Evolutionary conservation across 53 echinoderm and acorn worm species (phyloP).

Genomic region (Henricia sp.): DNA sequence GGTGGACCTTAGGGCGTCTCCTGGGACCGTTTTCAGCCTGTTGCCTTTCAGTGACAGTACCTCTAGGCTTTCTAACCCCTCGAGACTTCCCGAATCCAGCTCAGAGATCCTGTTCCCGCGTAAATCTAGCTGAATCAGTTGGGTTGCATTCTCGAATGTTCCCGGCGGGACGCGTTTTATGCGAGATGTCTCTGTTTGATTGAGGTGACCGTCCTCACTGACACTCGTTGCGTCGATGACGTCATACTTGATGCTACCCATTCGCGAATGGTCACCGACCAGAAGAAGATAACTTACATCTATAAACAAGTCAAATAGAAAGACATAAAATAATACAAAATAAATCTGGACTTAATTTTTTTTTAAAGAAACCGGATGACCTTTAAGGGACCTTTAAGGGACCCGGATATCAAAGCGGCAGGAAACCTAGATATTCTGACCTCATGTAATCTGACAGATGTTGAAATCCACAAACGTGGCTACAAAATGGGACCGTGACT

Average conservation of each 20-base stretch:
- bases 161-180: constrained; percentile 48
- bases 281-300: constrained; percentile 66
- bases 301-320: background rate
- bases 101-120: constrained; percentile 68
- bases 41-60: constrained; percentile 58
- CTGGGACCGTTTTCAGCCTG: constrained; percentile 51
- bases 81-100: constrained; percentile 41
- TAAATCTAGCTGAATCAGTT: constrained; percentile 66
- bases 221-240: background rate
- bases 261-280: constrained; percentile 52
- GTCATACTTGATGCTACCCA: constrained; percentile 6
- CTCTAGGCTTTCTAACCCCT: constrained; percentile 35
- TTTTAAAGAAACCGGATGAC: too few relatives aligned
- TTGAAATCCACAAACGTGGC: too few relatives aligned
- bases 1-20: constrained; percentile 10
- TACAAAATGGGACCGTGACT: too few relatives aligned
- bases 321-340: too few relatives aligned
- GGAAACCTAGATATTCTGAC: too few relatives aligned
- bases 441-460: too few relatives aligned
- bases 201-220: background rate
- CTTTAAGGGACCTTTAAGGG: too few relatives aligned
- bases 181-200: constrained; percentile 10
- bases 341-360: too few relatives aligned
- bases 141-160: constrained; percentile 28
- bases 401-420: too few relatives aligned